Percentiles rank a stretch among this genome's conserved stretches.
Evolutionary conservation across 2,113 vertebrate genomes (phyloP).

Genomic region (Oreochromis niloticus): DNA sequence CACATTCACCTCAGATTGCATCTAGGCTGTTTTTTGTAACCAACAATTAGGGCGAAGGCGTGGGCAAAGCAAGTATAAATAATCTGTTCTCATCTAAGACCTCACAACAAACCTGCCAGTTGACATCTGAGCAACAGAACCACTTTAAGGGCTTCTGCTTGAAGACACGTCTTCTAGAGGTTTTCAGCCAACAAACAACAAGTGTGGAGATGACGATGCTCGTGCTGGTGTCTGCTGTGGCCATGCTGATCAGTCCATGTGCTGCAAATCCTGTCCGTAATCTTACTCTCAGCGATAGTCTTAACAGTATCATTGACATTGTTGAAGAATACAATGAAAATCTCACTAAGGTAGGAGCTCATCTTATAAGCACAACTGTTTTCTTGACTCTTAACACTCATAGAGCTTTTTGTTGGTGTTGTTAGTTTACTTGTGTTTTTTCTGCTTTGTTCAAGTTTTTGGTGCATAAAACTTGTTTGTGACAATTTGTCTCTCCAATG

Average conservation of each 20-base stretch:
- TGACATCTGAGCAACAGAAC: background rate
- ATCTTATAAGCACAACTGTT: background rate
- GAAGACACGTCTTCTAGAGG: background rate
- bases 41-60: background rate
- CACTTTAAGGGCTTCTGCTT: background rate
- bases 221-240: background rate
- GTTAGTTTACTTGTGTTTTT: background rate
- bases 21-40: background rate
- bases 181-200: background rate
- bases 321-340: rapidly evolving
- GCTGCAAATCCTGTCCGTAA: rapidly evolving
- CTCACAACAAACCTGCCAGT: background rate
- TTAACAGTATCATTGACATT: background rate
- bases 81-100: background rate
- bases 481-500: background rate
- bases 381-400: background rate
- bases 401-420: background rate
- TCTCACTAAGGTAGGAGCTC: background rate
- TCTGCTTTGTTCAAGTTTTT: background rate
- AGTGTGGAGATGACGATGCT: background rate
- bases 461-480: background rate
- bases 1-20: background rate
- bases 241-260: background rate
- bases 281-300: background rate
- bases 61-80: conserved; percentile 17